phyloP scores from a whole-genome alignment of 2,113 vertebrate genomes.

The Meleagris gallopavo region DNA sequence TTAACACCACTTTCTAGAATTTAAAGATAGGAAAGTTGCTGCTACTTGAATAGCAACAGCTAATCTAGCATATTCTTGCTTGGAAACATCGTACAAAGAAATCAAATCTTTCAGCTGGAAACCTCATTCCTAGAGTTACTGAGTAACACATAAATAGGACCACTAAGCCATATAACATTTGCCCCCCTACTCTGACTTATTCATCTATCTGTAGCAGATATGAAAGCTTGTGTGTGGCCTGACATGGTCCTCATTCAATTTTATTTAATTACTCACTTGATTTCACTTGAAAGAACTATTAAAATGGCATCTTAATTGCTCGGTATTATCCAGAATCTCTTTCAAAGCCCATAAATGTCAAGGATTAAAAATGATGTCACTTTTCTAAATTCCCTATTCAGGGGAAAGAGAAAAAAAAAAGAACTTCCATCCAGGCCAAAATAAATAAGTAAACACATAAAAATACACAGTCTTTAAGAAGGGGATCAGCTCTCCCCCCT shows the following conservation, averaged over 20 bases:
- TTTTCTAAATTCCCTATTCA: conserved; percentile 50
- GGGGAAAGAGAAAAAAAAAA: background rate
- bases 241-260: conserved; percentile 62
- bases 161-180: conserved; percentile 22
- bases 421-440: conserved; percentile 16
- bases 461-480: background rate
- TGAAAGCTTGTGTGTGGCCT: conserved; percentile 70
- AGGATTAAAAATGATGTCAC: conserved; percentile 70
- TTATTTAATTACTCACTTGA: conserved; percentile 75
- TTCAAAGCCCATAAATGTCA: conserved; percentile 72
- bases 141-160: conserved; percentile 54
- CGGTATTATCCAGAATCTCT: conserved; percentile 63
- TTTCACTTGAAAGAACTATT: conserved; percentile 78
- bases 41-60: conserved; percentile 10
- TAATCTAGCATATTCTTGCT: background rate
- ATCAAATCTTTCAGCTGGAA: conserved; percentile 55
- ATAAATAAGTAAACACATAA: conserved; percentile 26
- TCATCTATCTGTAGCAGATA: conserved; percentile 35
- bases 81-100: conserved; percentile 49
- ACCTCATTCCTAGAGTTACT: conserved; percentile 44
- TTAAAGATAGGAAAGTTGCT: conserved; percentile 4
- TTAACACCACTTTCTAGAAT: background rate
- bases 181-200: conserved; percentile 29
- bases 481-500: background rate
- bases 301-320: conserved; percentile 79